Percentiles rank a stretch among this genome's conserved stretches.
Evolutionary conservation across 30 jellyfish, hydroid and myxozoan genomes (phyloP).

Genomic region (Catostylus mosaicus): DNA sequence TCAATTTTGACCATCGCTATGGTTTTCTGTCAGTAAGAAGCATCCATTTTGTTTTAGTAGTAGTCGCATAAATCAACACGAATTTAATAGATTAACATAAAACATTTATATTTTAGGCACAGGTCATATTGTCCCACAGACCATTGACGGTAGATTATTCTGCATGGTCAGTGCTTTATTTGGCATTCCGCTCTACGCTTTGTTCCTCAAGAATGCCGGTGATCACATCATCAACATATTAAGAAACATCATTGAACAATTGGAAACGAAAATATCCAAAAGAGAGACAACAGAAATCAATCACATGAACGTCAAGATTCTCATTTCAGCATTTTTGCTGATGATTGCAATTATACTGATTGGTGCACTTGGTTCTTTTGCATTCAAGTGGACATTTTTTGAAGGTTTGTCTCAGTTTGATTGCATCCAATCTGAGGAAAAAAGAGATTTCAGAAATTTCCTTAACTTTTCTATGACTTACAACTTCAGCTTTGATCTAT

Average conservation of each 20-base stretch:
- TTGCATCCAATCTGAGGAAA: no score
- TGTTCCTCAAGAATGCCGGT: conserved; percentile 53
- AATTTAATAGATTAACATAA: neutral
- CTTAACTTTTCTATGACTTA: no score
- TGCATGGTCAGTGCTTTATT: conserved; percentile 48
- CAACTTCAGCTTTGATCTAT: no score
- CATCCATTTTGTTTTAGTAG: no score
- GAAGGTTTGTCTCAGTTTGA: conserved; percentile 39
- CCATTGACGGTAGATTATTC: conserved; percentile 37
- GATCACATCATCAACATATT: conserved; percentile 37
- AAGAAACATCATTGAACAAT: neutral
- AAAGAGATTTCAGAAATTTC: no score
- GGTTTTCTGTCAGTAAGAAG: neutral
- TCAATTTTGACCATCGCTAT: neutral
- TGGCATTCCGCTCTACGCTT: conserved; percentile 60
- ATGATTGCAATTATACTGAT: conserved; percentile 9
- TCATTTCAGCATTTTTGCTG: conserved; percentile 24
- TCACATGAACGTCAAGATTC: conserved; percentile 16
- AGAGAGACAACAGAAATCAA: neutral
- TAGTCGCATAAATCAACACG: no score
- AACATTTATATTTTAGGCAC: conserved; percentile 27
- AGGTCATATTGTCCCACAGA: conserved; percentile 55
- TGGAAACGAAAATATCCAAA: neutral
- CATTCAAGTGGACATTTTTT: conserved; percentile 46
- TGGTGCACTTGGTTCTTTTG: conserved; percentile 41